Base-by-base conservation (phyloP, 2,888 invertebrate genomes). In the Sclerodermus sp. region DNA sequence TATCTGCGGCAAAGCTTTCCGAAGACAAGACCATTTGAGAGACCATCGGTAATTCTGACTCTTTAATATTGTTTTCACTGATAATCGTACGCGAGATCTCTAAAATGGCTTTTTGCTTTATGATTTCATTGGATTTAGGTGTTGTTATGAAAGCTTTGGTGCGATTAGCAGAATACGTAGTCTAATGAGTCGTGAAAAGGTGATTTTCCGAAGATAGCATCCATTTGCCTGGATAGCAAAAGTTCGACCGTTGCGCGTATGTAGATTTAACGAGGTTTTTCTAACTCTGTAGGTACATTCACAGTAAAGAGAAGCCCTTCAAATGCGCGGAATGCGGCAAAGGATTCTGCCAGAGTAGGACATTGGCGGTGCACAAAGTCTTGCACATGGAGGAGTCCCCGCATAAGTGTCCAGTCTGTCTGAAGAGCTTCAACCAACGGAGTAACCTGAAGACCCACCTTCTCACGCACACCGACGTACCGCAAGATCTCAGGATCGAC, bases 271-370 rank as follows among this genome's bases (percentile, higher is more conserved):
- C 37, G n/a, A n/a, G 37, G 23, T 41, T 34, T 39, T 44, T 46
- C 48, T 44, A 23, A 18, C 16, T 36, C 56, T 61, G 0, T 83
- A 94, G 94, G 76, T 98, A 96, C 81, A 98, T 97, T 61, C 98
- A 98, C 81, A 94, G 94, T 61, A 97, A 97, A 76, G 96, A 97
- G 80, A 98, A 98, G 78, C 98, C 98, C 0, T 98, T 97, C 82
- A 97, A 96, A 75, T 99, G 98, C 79, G 86, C 85, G 2, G 92
- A 96, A 68, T 98, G 98, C 78, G 96, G 96, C 39, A 98, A 98
- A 80, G 98, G 98, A 4, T 98, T 99, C 80, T 99, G 98, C 77
- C 98, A 98, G 76, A 93, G 94, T 16, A 84, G 98, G 44, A 98
- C 98, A 0, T 81, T 98, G 62, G 95, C 96, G 1, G 96, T 96